These are phyloP conservation scores for Hydriomena furcata DNA, from an alignment of 2,888 invertebrate species.

Conservation along the genomic window DNA sequence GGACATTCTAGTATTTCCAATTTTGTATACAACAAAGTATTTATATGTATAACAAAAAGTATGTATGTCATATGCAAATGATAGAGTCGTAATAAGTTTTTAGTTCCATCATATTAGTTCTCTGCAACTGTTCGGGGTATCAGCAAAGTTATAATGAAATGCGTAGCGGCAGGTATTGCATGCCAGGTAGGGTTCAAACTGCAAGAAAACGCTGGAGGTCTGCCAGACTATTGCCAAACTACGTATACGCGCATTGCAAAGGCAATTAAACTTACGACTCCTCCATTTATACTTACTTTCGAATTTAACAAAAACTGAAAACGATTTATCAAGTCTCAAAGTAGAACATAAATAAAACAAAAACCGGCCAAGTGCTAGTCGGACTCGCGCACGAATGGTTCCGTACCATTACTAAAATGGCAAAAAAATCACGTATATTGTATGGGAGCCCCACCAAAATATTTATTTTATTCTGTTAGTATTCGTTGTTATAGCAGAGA, in stretches of 20 bases:
- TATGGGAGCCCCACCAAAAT: too few species aligned
- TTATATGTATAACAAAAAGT: too few species aligned
- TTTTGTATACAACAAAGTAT: too few species aligned
- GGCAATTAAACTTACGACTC: conserved; percentile 9
- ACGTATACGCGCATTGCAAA: conserved; percentile 7
- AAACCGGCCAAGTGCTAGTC: too few species aligned
- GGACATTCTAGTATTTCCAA: too few species aligned
- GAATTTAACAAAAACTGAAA: neutral
- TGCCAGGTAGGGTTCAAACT: conserved; percentile 18
- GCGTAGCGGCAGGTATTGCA: conserved; percentile 7
- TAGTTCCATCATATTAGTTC: neutral
- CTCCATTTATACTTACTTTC: conserved; percentile 14
- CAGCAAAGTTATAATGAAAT: conserved; percentile 14
- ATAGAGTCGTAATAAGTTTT: too few species aligned
- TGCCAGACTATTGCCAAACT: conserved; percentile 16
- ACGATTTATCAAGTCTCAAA: neutral
- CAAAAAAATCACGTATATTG: too few species aligned
- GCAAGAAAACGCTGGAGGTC: conserved; percentile 16
- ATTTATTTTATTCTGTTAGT: too few species aligned
- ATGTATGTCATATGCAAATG: too few species aligned
- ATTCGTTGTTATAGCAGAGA: too few species aligned
- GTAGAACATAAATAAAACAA: neutral
- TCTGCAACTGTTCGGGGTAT: conserved; percentile 1
- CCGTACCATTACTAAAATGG: too few species aligned
- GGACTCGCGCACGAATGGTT: too few species aligned